Evolutionary conservation across 1,140 invertebrate species (phyloP).

Genomic region (Stratiolaelaps scimitus): DNA sequence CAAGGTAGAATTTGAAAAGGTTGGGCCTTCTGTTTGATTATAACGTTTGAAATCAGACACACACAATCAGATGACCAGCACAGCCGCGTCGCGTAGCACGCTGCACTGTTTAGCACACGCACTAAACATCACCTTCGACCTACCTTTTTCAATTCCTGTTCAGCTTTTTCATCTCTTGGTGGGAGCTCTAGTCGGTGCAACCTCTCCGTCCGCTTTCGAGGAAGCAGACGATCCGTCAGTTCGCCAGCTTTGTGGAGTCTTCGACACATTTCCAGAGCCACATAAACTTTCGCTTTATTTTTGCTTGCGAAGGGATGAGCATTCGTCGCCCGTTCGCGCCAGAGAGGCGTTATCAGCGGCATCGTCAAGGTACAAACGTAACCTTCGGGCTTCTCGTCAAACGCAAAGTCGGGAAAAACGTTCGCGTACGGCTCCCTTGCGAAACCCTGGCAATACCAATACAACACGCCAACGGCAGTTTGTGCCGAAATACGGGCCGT

Average conservation of each 20-base stretch:
- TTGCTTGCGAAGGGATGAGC: slow-evolving; percentile 51
- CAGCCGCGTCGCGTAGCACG: too few relatives aligned
- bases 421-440: not conserved
- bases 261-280: slow-evolving; percentile 71
- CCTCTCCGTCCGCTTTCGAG: slow-evolving; percentile 67
- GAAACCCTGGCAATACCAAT: slow-evolving; percentile 6
- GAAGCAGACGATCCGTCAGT: slow-evolving; percentile 74
- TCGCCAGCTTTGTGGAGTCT: slow-evolving; percentile 61
- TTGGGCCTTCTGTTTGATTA: too few relatives aligned
- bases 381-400: not conserved
- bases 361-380: slow-evolving; percentile 10
- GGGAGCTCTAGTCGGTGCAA: slow-evolving; percentile 34
- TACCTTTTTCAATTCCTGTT: slow-evolving; percentile 46
- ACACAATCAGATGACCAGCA: too few relatives aligned
- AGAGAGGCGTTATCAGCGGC: not conserved
- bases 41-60: too few relatives aligned
- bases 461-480: not conserved
- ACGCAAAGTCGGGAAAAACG: not conserved
- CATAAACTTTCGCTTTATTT: slow-evolving; percentile 67
- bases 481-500: not conserved
- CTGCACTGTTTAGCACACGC: too few relatives aligned
- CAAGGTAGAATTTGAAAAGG: too few relatives aligned
- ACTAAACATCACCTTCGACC: too few relatives aligned
- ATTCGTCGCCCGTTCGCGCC: not conserved
- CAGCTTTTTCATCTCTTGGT: slow-evolving; percentile 45